Percentiles rank a stretch among this genome's conserved stretches.
These are phyloP conservation scores for Bursaphelenchus okinawaensis DNA, from an alignment of 2,888 invertebrate genomes.

Conservation along the genomic window DNA sequence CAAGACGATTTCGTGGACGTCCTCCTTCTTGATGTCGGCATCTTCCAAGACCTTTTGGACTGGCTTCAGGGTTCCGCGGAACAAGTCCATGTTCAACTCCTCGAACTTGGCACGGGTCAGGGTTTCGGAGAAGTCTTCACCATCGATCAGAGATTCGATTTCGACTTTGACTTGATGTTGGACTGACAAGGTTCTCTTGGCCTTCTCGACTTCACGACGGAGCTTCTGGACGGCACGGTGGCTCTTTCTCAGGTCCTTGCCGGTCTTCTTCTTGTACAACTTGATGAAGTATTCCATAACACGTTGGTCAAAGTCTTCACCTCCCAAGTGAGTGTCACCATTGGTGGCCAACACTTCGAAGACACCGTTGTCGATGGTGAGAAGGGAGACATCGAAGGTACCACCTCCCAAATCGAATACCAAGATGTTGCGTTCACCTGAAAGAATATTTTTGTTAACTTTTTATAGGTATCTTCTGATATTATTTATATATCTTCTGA, in stretches of 20 bases:
- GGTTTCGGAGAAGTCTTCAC: slow-evolving; percentile 95
- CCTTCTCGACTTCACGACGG: slow-evolving; percentile 60
- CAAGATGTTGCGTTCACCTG: slow-evolving; percentile 83
- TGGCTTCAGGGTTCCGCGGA: slow-evolving; percentile 83
- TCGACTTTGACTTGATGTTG: slow-evolving; percentile 82
- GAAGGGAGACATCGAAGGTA: slow-evolving; percentile 94
- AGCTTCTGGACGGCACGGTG: slow-evolving; percentile 59
- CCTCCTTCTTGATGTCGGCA: slow-evolving; percentile 96
- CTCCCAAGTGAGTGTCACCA: slow-evolving; percentile 64
- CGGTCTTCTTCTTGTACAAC: slow-evolving; percentile 63
- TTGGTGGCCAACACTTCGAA: slow-evolving; percentile 69
- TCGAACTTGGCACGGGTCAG: slow-evolving; percentile 89
- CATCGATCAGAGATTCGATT: slow-evolving; percentile 95
- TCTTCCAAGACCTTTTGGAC: slow-evolving; percentile 81
- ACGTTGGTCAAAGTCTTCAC: slow-evolving; percentile 75
- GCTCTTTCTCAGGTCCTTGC: slow-evolving; percentile 59
- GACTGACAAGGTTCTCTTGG: slow-evolving; percentile 73
- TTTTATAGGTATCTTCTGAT: too few relatives aligned
- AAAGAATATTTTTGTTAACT: neutral
- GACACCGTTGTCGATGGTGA: slow-evolving; percentile 97
- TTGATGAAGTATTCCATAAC: slow-evolving; percentile 87
- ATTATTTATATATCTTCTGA: too few relatives aligned
- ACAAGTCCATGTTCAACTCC: slow-evolving; percentile 60
- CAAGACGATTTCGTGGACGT: slow-evolving; percentile 95
- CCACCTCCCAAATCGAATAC: slow-evolving; percentile 99